Percentiles rank a stretch among this genome's conserved stretches.
Conservation (phyloP, 2,797 vertebrate genomes). For the Coluber constrictor region DNA sequence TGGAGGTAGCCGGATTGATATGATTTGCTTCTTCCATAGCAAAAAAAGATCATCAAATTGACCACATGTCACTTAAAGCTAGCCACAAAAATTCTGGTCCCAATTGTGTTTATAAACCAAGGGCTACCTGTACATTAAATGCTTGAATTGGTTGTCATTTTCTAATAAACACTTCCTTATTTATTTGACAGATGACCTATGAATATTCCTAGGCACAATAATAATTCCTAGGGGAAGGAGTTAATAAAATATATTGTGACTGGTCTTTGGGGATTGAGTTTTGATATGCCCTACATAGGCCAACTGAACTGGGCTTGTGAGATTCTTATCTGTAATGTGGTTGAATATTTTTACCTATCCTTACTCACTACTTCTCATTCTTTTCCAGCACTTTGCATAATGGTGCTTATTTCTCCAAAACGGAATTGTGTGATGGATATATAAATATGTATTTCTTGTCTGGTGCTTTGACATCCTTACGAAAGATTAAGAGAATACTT, state of each 20-base stretch:
- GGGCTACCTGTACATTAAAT: not conserved
- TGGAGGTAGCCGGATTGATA: not conserved
- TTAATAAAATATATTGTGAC: not conserved
- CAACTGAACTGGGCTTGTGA: not conserved
- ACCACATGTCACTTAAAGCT: not conserved
- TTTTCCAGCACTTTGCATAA: not conserved
- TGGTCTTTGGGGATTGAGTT: not conserved
- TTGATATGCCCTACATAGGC: not conserved
- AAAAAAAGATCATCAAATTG: not conserved
- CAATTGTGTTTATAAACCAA: not conserved
- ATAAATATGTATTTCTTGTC: not conserved
- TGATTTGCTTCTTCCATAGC: not conserved
- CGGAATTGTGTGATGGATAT: not conserved
- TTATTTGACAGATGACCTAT: not conserved
- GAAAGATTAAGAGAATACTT: not conserved
- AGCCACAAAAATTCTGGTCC: not conserved
- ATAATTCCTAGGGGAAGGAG: not conserved
- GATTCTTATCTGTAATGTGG: not conserved
- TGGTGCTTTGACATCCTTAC: not conserved
- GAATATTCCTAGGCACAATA: not conserved
- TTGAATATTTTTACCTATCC: not conserved
- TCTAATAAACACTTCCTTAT: not conserved
- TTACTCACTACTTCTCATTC: not conserved
- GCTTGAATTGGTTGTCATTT: not conserved
- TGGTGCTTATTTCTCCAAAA: not conserved